Evolutionary conservation across 2,113 vertebrate genomes (phyloP).

Genomic region (Chaetodon auriga): DNA sequence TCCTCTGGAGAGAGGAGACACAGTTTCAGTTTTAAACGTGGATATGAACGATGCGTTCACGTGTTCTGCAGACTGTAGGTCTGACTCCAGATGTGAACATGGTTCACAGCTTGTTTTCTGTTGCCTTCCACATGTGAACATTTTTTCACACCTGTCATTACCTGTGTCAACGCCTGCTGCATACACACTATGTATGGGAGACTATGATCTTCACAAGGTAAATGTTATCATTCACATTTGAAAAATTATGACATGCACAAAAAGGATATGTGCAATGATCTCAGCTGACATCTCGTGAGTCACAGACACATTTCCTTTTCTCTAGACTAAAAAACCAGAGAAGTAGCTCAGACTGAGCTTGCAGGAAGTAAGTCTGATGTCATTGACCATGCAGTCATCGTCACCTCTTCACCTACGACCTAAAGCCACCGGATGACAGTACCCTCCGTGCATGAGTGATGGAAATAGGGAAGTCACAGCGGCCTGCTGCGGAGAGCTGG

Average conservation of each 20-base stretch:
- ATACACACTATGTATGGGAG: too few relatives aligned
- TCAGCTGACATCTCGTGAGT: neutral
- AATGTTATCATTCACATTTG: too few relatives aligned
- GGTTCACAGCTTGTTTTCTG: neutral
- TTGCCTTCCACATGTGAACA: neutral
- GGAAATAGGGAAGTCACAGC: conserved; percentile 74
- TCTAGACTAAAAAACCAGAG: neutral
- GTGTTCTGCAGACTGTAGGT: neutral
- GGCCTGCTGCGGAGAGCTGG: conserved; percentile 58
- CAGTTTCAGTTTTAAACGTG: too few relatives aligned
- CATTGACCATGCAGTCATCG: neutral
- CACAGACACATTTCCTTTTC: neutral
- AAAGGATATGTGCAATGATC: too few relatives aligned
- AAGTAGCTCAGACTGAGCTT: neutral
- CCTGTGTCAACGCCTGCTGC: neutral
- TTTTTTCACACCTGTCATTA: neutral
- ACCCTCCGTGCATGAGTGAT: conserved; percentile 19
- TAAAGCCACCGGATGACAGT: conserved; percentile 13
- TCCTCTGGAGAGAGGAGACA: neutral
- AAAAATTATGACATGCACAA: too few relatives aligned
- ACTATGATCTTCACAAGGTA: too few relatives aligned
- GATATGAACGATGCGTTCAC: neutral
- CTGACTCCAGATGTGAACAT: neutral
- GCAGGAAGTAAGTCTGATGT: conserved; percentile 23
- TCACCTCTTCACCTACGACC: conserved; percentile 12